These are phyloP conservation scores for Oreochromis aureus DNA, from an alignment of 2,113 vertebrate genomes.

Conservation along the genomic window DNA sequence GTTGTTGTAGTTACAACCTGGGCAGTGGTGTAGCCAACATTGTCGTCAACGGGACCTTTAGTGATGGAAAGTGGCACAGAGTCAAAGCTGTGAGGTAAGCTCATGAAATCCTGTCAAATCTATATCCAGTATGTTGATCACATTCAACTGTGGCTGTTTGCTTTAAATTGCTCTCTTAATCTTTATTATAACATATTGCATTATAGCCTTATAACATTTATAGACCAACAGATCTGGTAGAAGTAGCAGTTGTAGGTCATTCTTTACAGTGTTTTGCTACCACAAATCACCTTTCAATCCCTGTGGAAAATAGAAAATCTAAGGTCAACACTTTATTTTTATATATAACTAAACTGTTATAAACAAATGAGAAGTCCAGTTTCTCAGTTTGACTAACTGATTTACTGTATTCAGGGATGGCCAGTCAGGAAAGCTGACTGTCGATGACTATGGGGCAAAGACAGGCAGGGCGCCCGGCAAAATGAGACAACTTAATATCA, in stretches of 20 bases:
- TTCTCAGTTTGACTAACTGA: neutral
- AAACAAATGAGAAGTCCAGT: neutral
- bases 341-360: neutral
- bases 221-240: neutral
- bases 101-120: neutral
- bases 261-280: neutral
- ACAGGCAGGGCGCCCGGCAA: constrained; percentile 86
- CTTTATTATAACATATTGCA: neutral
- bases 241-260: neutral
- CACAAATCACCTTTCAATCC: neutral
- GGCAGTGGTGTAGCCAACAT: constrained; percentile 83
- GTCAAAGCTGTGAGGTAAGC: constrained; percentile 90
- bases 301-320: neutral
- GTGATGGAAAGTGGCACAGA: constrained; percentile 88
- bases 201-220: neutral
- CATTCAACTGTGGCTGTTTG: neutral
- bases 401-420: constrained; percentile 77
- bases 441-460: constrained; percentile 91
- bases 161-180: neutral
- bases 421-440: constrained; percentile 88
- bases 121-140: neutral
- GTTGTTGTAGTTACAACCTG: constrained; percentile 82
- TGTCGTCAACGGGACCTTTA: constrained; percentile 85
- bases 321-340: neutral
- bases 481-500: constrained; percentile 95